Conservation (phyloP, 2,797 vertebrate species). For the Gorsachius magnificus region DNA sequence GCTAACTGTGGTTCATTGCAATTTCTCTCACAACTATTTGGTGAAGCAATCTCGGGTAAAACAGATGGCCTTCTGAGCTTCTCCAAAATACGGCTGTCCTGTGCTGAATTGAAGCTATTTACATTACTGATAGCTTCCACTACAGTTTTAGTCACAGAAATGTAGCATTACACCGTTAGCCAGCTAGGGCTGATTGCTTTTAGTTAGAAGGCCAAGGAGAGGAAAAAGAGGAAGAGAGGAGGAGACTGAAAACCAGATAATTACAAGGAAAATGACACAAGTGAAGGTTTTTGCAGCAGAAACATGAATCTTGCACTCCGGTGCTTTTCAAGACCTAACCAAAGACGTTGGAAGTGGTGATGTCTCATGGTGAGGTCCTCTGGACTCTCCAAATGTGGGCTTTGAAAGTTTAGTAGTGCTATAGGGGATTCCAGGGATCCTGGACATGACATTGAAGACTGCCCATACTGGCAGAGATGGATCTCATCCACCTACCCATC, state of each 20-base stretch:
- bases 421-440: no score
- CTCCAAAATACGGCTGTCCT: not conserved
- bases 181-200: not conserved
- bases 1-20: not conserved
- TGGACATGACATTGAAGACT: not conserved
- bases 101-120: not conserved
- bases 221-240: not conserved
- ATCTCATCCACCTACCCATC: not conserved
- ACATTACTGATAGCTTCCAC: not conserved
- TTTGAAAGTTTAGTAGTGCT: not conserved
- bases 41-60: not conserved
- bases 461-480: not conserved
- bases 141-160: not conserved
- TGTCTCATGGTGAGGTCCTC: not conserved
- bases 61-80: not conserved
- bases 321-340: not conserved
- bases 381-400: not conserved
- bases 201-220: not conserved
- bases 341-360: not conserved
- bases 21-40: not conserved
- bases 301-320: rapidly evolving
- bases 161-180: not conserved
- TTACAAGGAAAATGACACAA: not conserved
- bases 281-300: not conserved
- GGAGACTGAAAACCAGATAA: not conserved